These are phyloP conservation scores for Protobothrops flavoviridis DNA, from an alignment of 2,113 vertebrate genomes.

Conservation along the genomic window DNA sequence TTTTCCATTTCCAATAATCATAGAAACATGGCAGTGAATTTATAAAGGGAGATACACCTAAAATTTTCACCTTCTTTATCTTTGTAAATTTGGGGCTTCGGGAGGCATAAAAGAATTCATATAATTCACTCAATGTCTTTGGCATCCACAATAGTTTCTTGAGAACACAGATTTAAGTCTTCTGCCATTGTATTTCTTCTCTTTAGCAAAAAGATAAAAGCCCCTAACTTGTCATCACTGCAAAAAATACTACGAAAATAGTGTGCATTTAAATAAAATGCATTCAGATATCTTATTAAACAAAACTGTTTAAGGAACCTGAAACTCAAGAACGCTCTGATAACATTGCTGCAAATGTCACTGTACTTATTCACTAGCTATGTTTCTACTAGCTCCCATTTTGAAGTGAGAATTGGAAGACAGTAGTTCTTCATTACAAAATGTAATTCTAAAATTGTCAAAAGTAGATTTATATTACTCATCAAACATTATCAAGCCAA, in stretches of 20 bases:
- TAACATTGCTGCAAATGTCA: not conserved
- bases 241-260: not conserved
- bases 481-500: not conserved
- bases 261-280: not conserved
- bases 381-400: not conserved
- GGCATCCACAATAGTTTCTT: not conserved
- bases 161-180: not conserved
- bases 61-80: not conserved
- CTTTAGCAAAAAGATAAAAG: too few relatives aligned
- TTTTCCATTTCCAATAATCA: not conserved
- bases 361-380: not conserved
- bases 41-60: not conserved
- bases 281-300: not conserved
- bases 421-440: not conserved
- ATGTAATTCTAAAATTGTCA: not conserved
- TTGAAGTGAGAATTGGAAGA: not conserved
- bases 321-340: not conserved
- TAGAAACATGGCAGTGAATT: not conserved
- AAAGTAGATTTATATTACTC: not conserved
- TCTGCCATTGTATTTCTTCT: not conserved
- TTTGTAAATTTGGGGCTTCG: not conserved
- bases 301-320: not conserved
- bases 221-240: not conserved
- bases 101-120: not conserved
- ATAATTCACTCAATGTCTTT: not conserved